Evolutionary conservation across 2,797 vertebrate genomes (phyloP).

Genomic region (Macropodus opercularis): DNA sequence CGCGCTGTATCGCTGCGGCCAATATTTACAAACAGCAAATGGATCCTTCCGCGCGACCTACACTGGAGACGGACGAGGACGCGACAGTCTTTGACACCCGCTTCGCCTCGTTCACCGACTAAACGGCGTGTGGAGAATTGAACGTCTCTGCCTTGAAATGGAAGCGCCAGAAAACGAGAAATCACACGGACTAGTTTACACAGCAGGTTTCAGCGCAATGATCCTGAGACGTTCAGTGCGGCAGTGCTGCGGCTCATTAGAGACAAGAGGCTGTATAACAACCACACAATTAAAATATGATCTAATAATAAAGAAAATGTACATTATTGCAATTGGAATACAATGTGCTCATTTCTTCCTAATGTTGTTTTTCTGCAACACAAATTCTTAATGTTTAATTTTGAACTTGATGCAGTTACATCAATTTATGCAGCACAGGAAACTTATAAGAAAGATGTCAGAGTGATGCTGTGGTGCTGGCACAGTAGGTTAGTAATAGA

Average conservation of each 20-base stretch:
- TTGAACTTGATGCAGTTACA: no score
- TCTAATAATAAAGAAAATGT: no score
- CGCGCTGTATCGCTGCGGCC: background rate
- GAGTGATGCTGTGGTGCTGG: no score
- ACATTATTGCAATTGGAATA: no score
- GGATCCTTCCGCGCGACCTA: conserved; percentile 43
- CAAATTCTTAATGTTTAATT: no score
- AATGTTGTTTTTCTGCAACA: no score
- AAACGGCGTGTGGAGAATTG: accelerated
- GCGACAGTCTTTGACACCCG: accelerated
- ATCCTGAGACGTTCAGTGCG: conserved; percentile 46
- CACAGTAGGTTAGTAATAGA: no score
- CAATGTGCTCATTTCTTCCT: no score
- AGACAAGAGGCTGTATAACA: background rate
- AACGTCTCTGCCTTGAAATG: accelerated
- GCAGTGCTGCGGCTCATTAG: conserved; percentile 13
- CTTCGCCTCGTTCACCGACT: accelerated
- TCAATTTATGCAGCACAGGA: no score
- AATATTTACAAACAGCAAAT: conserved; percentile 17
- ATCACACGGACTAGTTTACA: conserved; percentile 56
- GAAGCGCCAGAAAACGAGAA: accelerated
- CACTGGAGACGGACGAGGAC: background rate
- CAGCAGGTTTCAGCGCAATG: conserved; percentile 79
- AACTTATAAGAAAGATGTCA: no score
- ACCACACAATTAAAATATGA: no score